Evolutionary conservation across 2,113 vertebrate genomes (phyloP).

Genomic region (Pachycephala philippinensis): DNA sequence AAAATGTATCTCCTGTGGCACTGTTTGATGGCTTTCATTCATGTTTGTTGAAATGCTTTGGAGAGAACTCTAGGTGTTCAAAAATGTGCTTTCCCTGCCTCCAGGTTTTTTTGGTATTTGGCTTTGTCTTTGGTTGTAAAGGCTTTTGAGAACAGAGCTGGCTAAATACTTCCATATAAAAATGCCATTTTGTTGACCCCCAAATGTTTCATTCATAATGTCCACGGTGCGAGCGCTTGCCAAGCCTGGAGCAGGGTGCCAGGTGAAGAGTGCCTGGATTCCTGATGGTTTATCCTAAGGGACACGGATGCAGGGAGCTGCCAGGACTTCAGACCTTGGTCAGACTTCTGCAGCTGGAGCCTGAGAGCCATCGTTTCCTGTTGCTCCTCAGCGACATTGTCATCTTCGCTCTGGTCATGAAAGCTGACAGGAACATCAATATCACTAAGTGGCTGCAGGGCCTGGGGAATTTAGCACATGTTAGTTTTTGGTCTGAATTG

Average conservation of each 20-base stretch:
- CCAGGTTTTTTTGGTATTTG: background rate
- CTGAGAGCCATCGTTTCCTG: background rate
- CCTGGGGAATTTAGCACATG: constrained; percentile 45
- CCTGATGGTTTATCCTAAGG: background rate
- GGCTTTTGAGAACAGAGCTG: background rate
- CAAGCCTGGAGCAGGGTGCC: background rate
- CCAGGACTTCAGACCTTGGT: background rate
- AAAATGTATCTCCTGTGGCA: background rate
- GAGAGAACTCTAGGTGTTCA: background rate
- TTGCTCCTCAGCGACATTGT: constrained; percentile 5
- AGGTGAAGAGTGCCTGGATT: background rate
- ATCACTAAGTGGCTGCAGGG: constrained; percentile 40
- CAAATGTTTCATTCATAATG: background rate
- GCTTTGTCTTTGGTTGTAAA: background rate
- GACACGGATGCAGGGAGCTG: rapidly evolving
- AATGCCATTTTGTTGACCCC: background rate
- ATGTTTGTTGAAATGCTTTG: background rate
- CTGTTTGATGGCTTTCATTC: background rate
- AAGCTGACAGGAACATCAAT: constrained; percentile 57
- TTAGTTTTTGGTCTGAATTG: constrained; percentile 33
- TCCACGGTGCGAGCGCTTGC: rapidly evolving
- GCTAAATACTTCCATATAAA: background rate
- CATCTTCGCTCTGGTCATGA: constrained; percentile 27
- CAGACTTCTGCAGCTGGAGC: background rate
- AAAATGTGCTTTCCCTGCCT: background rate